These are phyloP conservation scores for Gnatocerus cornutus DNA, from an alignment of 2,888 invertebrate genomes.

Conservation along the genomic window DNA sequence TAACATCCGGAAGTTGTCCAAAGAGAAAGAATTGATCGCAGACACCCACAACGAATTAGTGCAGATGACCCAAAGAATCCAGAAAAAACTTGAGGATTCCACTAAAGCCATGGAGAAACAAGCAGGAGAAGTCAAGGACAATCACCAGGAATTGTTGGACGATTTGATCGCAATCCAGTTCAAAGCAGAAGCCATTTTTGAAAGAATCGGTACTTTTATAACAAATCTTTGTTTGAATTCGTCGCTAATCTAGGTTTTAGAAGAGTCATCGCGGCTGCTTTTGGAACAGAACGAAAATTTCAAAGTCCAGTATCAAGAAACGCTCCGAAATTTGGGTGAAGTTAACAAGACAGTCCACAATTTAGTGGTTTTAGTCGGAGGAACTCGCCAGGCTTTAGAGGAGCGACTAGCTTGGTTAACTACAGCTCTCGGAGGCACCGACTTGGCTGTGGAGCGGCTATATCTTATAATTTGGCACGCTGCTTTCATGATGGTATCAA, in stretches of 20 bases:
- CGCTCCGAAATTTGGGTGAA: slow-evolving; percentile 72
- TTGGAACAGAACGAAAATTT: slow-evolving; percentile 72
- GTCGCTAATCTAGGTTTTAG: slow-evolving; percentile 58
- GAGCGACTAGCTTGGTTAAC: slow-evolving; percentile 66
- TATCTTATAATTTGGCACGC: slow-evolving; percentile 67
- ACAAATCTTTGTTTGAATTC: slow-evolving; percentile 11
- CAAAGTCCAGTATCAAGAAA: slow-evolving; percentile 71
- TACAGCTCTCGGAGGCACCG: slow-evolving; percentile 68
- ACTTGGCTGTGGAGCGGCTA: slow-evolving; percentile 66
- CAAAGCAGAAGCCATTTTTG: slow-evolving; percentile 74
- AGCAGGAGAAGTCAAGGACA: slow-evolving; percentile 70
- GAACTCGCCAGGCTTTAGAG: slow-evolving; percentile 66
- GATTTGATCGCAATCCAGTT: slow-evolving; percentile 74
- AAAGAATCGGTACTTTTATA: slow-evolving; percentile 72
- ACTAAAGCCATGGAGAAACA: slow-evolving; percentile 72
- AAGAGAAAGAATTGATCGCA: slow-evolving; percentile 76
- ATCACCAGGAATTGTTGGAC: slow-evolving; percentile 73
- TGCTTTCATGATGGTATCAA: slow-evolving; percentile 64
- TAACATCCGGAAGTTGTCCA: slow-evolving; percentile 74
- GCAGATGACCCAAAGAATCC: slow-evolving; percentile 74
- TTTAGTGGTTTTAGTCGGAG: slow-evolving; percentile 64
- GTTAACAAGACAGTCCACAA: slow-evolving; percentile 73
- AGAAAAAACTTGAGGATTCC: slow-evolving; percentile 74
- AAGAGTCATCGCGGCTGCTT: slow-evolving; percentile 69
- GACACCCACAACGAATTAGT: slow-evolving; percentile 75